Base-by-base conservation (phyloP, 2,113 vertebrate species). In the Poeciliopsis occidentalis region DNA sequence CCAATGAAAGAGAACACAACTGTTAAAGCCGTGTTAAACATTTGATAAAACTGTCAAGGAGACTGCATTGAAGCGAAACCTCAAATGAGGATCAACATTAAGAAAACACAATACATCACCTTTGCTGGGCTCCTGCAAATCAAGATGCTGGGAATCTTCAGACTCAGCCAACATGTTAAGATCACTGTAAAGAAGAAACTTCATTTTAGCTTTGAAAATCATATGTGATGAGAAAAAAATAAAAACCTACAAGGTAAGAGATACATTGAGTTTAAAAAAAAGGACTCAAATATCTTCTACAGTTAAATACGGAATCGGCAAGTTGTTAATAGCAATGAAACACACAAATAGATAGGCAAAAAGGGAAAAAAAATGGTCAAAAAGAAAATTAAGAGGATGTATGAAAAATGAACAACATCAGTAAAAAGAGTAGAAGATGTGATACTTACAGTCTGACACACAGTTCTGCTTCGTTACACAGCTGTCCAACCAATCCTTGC, bases 391-490 rank as follows among this genome's bases (percentile, higher is more conserved):
- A 24, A 64, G 22, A 22, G 8, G 22, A 7, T 19, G 44, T n/a
- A n/a, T 22, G 22, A 71, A 30, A 37, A 24, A 60, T 22, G 32
- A 32, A 22, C 62, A 22, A 3, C 6, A 19, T 30, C 6, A 22
- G 30, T 32, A 17, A 32, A 64, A 17, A 57, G 34, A 47, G 37
- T 29, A 63, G 26, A 17, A 69, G 37, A 72, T 12, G 19, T 94
- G 93, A 92, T 93, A 98, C 98, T 98, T 95, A 99, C 98, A 99
- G 96, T 95, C 98, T 96, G 96, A 99, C 95, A 94, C 97, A 99
- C 92, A 99, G 95, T 93, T 99, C 98, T 87, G 97, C 97, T 92
- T 99, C 98, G 90, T 95, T 95, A 93, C 95, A 97, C 76, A 94
- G 96, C 75, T 97, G 97, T 84, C 93, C 93, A 71, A 98, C 95